Evolutionary conservation across 2,113 vertebrate species (phyloP).

Genomic region (Sclerurus mexicanus): DNA sequence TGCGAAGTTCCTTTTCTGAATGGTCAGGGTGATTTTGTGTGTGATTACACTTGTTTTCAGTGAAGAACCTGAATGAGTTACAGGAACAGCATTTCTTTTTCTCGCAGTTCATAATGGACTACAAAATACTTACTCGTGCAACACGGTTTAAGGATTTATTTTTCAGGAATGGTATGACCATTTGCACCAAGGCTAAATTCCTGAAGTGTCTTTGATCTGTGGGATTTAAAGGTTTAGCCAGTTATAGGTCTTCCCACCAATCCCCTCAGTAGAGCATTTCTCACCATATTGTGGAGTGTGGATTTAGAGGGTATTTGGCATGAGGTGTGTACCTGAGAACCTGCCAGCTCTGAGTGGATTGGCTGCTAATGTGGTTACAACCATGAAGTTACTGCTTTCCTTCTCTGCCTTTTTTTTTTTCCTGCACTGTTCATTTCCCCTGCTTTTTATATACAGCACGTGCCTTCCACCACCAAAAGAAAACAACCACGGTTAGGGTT

Average conservation of each 20-base stretch:
- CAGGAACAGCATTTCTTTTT: not conserved
- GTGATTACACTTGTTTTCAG: not conserved
- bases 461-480: not conserved
- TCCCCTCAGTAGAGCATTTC: not conserved
- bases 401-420: not conserved
- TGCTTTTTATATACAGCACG: not conserved
- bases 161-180: not conserved
- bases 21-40: not conserved
- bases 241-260: not conserved
- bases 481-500: not conserved
- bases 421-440: not conserved
- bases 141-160: not conserved
- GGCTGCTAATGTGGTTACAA: not conserved
- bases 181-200: not conserved
- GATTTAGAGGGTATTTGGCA: not conserved
- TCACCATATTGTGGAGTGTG: not conserved
- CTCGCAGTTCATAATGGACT: not conserved
- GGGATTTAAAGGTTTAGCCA: not conserved
- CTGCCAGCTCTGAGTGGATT: not conserved
- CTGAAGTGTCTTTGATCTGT: not conserved
- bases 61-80: not conserved
- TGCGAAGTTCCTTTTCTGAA: not conserved
- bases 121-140: not conserved
- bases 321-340: not conserved
- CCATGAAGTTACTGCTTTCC: not conserved